These are phyloP conservation scores for Macrotrachela quadricornifera DNA, from an alignment of 1,140 invertebrate species.

Conservation along the genomic window DNA sequence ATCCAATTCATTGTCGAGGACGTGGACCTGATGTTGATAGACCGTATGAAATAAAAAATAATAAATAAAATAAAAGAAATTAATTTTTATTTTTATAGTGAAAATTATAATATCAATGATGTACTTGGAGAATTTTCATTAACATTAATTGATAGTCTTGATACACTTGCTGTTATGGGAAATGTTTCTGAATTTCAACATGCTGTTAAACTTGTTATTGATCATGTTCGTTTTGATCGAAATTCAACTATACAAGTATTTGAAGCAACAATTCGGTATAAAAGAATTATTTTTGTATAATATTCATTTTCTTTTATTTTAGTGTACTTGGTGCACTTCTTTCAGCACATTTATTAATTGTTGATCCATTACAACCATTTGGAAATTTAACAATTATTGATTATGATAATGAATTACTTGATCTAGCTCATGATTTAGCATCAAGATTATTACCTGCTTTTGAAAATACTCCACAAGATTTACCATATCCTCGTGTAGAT, in stretches of 20 bases:
- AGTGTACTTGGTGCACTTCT: constrained; percentile 43
- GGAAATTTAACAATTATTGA: constrained; percentile 33
- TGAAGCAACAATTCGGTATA: constrained; percentile 44
- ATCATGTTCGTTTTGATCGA: constrained; percentile 42
- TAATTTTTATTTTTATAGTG: constrained; percentile 25
- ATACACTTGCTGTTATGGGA: constrained; percentile 36
- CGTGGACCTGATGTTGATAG: constrained; percentile 40
- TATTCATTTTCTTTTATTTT: constrained; percentile 10
- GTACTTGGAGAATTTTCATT: constrained; percentile 43
- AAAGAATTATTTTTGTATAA: constrained; percentile 5
- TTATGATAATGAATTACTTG: constrained; percentile 41
- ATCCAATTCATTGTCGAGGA: constrained; percentile 38
- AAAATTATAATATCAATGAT: constrained; percentile 52
- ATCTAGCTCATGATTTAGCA: constrained; percentile 41
- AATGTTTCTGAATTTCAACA: constrained; percentile 38
- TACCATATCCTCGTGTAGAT: constrained; percentile 41
- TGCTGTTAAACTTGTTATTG: constrained; percentile 40
- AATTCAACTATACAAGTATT: constrained; percentile 46
- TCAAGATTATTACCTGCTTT: constrained; percentile 40
- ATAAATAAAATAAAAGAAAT: constrained; percentile 3
- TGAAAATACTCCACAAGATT: constrained; percentile 32
- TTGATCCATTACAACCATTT: constrained; percentile 37
- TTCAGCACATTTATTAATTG: constrained; percentile 46
- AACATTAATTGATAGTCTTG: constrained; percentile 36
- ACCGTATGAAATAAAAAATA: constrained; percentile 31